Base-by-base conservation (phyloP, 2,797 vertebrate species). In the Helicolenus hilgendorfi region DNA sequence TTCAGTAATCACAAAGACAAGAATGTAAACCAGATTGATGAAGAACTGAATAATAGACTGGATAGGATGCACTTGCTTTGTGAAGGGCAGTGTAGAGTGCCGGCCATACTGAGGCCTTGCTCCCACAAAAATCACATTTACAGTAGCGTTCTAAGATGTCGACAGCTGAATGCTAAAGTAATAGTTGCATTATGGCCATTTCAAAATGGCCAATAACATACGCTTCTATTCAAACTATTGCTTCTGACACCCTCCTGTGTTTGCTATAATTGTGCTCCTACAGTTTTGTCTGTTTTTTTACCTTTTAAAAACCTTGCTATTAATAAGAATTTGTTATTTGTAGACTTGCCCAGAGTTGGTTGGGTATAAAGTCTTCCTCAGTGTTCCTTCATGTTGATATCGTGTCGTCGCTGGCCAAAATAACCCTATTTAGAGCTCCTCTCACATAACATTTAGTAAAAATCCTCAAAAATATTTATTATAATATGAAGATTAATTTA, bases 1-100 rank as follows among this genome's bases (percentile, higher is more conserved):
- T 77, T 65, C 60, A 72, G 20, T 49, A 27, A 76, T 74, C 53
- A 13, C 45, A 79, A 55, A 76, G 53, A 80, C 55, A 60, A 31
- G 14, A 53, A 33, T 22, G 20, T 56, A 38, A 79, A 72, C 26
- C 29, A 49, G 49, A 60, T 11, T 68, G 70, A 5, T 56, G 18
- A 26, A 65, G 27, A 38, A 41, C 6, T 36, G n/a, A 64, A 45
- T 20, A 38, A 69, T 33, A 13, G 35, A 22, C 29, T 36, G 15
- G 20, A 20, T 77, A 36, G 11, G 27, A 73, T 24, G 73, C 70
- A 24, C n/a, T 71, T 4, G 24, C 35, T 67, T 41, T 14, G 22
- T 5, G n/a, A 49, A 49, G 26, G 15, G 41, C 38, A 49, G 41
- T 45, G 36, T n/a, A 35, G 15, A 36, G 49, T 22, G 24, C 1